These are phyloP conservation scores for Damaliscus lunatus DNA, from an alignment of 2,113 vertebrate genomes.

Conservation along the genomic window DNA sequence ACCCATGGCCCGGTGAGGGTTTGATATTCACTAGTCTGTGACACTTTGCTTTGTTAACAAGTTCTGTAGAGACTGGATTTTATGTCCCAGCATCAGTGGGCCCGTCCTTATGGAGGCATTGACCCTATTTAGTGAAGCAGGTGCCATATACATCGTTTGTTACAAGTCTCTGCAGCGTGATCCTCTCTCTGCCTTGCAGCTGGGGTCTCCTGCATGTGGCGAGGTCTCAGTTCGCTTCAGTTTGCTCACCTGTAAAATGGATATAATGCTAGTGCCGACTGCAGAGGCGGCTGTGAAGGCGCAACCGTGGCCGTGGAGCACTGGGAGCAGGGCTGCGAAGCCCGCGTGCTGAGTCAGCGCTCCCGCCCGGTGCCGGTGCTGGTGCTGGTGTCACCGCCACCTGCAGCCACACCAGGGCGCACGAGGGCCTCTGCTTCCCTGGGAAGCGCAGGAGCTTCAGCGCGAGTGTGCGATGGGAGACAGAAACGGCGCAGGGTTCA, in stretches of 20 bases:
- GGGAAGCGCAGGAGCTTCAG: not conserved
- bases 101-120: not conserved
- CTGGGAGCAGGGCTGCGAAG: too few relatives aligned
- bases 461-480: not conserved
- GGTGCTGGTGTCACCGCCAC: accelerated
- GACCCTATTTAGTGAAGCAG: not conserved
- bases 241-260: not conserved
- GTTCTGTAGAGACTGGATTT: not conserved
- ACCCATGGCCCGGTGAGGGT: not conserved
- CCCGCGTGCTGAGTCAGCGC: accelerated
- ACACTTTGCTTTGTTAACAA: constrained; percentile 12
- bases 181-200: not conserved
- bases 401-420: not conserved
- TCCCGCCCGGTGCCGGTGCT: too few relatives aligned
- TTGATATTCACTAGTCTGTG: constrained; percentile 7
- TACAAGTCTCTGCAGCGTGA: not conserved
- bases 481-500: not conserved
- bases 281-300: not conserved
- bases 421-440: not conserved
- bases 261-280: not conserved
- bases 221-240: not conserved
- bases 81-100: not conserved
- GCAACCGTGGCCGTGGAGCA: not conserved
- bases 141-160: not conserved
- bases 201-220: not conserved